Evolutionary conservation across 2,888 invertebrate genomes (phyloP).

Genomic region (Malthinus flaveolus): DNA sequence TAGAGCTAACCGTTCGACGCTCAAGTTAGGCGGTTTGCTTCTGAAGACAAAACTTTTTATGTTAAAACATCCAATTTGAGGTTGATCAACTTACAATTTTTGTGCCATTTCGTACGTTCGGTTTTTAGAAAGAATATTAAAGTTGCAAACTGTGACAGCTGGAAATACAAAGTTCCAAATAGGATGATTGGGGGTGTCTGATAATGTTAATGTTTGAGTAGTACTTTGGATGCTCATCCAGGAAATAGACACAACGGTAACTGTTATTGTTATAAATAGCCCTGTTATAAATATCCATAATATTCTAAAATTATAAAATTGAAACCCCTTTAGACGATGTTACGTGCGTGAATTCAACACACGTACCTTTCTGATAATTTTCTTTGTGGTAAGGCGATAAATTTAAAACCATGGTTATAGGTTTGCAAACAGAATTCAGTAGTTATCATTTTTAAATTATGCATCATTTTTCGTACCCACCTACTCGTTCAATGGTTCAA

Average conservation of each 20-base stretch:
- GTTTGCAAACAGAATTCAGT: slow-evolving; percentile 69
- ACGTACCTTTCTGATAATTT: slow-evolving; percentile 61
- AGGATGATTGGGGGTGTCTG: slow-evolving; percentile 60
- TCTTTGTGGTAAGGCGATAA: slow-evolving; percentile 64
- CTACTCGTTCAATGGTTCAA: too few species aligned
- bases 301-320: slow-evolving; percentile 2
- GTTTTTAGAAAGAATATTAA: slow-evolving; percentile 61
- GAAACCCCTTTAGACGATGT: background rate
- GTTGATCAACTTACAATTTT: slow-evolving; percentile 56
- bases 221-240: slow-evolving; percentile 48
- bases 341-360: background rate
- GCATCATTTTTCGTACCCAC: background rate
- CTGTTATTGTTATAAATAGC: slow-evolving; percentile 58
- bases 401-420: slow-evolving; percentile 71
- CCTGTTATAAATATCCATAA: slow-evolving; percentile 60
- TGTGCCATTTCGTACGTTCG: slow-evolving; percentile 55
- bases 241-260: slow-evolving; percentile 61
- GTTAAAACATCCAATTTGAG: background rate
- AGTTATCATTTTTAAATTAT: background rate
- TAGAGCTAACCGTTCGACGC: background rate
- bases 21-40: slow-evolving; percentile 6
- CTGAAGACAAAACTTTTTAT: background rate
- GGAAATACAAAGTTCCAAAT: slow-evolving; percentile 71
- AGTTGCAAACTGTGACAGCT: slow-evolving; percentile 65
- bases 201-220: slow-evolving; percentile 38